phyloP scores from a whole-genome alignment of 2,113 vertebrate genomes.

The Dasyprocta punctata region DNA sequence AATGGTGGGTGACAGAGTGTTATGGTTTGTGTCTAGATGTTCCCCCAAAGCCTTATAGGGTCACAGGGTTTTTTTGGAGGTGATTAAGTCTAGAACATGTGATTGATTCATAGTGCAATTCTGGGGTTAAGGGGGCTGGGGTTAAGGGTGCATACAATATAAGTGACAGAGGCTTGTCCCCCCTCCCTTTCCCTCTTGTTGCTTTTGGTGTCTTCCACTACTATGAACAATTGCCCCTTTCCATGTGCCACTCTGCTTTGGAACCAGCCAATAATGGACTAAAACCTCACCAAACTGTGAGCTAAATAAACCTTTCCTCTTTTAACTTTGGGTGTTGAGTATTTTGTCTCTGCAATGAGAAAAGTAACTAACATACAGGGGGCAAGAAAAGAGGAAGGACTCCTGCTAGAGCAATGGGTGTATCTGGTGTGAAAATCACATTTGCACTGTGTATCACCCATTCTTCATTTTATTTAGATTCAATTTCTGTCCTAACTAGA shows the following conservation, averaged over 20 bases:
- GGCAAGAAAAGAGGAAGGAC: not conserved
- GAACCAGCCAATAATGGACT: not conserved
- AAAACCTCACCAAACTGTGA: not conserved
- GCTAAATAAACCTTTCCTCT: not conserved
- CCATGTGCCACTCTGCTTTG: not conserved
- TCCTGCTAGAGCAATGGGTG: not conserved
- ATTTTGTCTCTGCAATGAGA: not conserved
- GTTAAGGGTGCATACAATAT: not conserved
- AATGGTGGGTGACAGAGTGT: not conserved
- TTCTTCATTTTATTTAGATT: not conserved
- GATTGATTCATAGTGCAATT: not conserved
- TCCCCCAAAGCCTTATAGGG: not conserved
- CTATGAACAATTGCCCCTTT: not conserved
- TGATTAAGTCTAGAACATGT: not conserved
- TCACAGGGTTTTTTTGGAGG: not conserved
- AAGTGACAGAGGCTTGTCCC: not conserved
- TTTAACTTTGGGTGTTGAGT: not conserved
- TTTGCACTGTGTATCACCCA: not conserved
- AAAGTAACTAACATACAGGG: not conserved
- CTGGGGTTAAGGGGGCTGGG: not conserved
- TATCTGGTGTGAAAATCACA: not conserved
- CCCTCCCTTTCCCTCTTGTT: not conserved
- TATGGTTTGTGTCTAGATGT: not conserved
- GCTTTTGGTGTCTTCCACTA: not conserved
- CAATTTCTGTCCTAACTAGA: constrained; percentile 12